These are phyloP conservation scores for Sakesphorus luctuosus DNA, from an alignment of 2,113 vertebrate species.

Conservation along the genomic window DNA sequence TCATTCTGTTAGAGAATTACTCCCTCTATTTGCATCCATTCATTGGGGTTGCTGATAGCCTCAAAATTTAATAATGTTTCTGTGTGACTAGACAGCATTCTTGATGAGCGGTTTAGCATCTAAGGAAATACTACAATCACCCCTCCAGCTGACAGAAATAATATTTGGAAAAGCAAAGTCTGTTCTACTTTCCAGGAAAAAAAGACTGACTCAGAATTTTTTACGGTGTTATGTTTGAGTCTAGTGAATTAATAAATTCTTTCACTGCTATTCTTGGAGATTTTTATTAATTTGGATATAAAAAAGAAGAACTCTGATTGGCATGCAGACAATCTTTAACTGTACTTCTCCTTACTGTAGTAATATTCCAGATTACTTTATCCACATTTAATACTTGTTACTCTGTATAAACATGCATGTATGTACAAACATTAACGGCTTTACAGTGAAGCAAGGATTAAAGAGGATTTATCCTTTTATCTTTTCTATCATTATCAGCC, in stretches of 20 bases:
- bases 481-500: constrained; percentile 16
- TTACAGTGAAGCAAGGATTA: constrained; percentile 28
- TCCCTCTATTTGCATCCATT: neutral
- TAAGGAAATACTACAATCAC: neutral
- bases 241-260: neutral
- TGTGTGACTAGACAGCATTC: neutral
- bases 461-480: constrained; percentile 41
- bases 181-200: neutral
- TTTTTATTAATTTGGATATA: neutral
- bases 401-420: constrained; percentile 8
- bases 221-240: neutral
- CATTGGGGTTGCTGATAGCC: neutral
- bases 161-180: neutral
- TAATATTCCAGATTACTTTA: neutral
- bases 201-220: neutral
- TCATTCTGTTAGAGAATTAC: neutral
- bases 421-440: constrained; percentile 31
- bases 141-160: neutral
- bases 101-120: neutral
- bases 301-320: neutral
- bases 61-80: neutral
- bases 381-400: neutral
- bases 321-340: neutral
- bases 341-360: neutral
- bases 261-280: neutral